Conservation (phyloP, 2,888 invertebrate species). For the Pterobdella sp. region DNA sequence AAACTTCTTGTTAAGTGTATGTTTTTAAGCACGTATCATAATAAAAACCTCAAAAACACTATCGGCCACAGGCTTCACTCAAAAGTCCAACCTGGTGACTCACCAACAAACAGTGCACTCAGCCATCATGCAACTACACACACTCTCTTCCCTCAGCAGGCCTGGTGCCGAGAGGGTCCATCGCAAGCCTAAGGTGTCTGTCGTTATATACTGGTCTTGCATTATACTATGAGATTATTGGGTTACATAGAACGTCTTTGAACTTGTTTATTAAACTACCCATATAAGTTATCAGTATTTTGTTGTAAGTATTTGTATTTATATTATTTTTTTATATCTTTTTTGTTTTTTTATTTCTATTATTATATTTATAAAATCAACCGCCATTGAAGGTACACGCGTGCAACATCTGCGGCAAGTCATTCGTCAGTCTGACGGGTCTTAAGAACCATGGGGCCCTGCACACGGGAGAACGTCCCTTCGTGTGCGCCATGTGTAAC, state of each 20-base stretch:
- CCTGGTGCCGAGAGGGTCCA: slow-evolving; percentile 26
- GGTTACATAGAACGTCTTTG: background rate
- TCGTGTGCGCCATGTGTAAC: slow-evolving; percentile 26
- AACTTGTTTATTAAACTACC: background rate
- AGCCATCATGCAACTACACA: background rate
- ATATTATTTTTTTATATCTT: background rate
- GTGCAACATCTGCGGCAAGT: slow-evolving; percentile 27
- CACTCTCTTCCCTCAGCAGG: background rate
- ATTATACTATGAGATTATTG: too few relatives aligned
- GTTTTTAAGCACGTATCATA: too few relatives aligned
- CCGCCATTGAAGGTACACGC: slow-evolving; percentile 7
- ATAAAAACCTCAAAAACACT: too few relatives aligned
- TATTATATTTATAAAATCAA: background rate
- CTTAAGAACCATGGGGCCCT: slow-evolving; percentile 30
- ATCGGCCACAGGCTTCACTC: slow-evolving; percentile 26
- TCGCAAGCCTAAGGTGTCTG: slow-evolving; percentile 15
- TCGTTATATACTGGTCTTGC: background rate
- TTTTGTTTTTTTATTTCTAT: background rate
- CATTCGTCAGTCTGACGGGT: slow-evolving; percentile 28
- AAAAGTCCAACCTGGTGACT: slow-evolving; percentile 29
- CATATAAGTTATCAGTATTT: background rate
- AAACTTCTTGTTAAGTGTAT: too few relatives aligned
- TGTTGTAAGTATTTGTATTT: background rate
- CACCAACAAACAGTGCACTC: slow-evolving; percentile 24
- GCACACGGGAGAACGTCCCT: slow-evolving; percentile 31